A percentile compares a stretch with the other conserved stretches of the same genome.
Evolutionary conservation across 2,113 vertebrate species (phyloP).

Genomic region (Seriola dumerili): DNA sequence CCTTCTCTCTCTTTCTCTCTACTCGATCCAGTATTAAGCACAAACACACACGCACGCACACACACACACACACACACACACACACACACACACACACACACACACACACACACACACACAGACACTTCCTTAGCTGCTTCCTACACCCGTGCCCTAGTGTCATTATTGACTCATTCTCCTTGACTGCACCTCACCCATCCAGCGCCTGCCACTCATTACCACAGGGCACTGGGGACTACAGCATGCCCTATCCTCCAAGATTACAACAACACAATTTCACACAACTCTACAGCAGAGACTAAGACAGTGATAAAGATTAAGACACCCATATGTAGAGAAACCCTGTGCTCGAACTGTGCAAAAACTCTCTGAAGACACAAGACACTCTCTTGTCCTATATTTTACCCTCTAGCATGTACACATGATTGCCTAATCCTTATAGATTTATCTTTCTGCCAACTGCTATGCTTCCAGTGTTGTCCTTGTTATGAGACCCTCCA

Average conservation of each 20-base stretch:
- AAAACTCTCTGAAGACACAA: constrained; percentile 12
- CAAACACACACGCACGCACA: constrained; percentile 42
- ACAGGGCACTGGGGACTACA: constrained; percentile 65
- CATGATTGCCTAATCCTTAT: constrained; percentile 52
- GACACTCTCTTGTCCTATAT: background rate
- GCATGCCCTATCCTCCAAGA: constrained; percentile 45
- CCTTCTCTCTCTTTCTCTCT: constrained; percentile 50
- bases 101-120: constrained; percentile 46
- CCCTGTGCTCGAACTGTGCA: background rate
- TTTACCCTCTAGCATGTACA: constrained; percentile 35
- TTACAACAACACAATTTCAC: constrained; percentile 52
- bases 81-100: constrained; percentile 48
- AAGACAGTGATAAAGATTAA: background rate
- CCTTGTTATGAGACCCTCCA: constrained; percentile 51
- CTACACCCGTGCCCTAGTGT: constrained; percentile 67
- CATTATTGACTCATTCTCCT: constrained; percentile 80
- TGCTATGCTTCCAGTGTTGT: constrained; percentile 49
- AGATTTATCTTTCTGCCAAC: constrained; percentile 53
- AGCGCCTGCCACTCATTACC: constrained; percentile 78
- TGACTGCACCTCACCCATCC: constrained; percentile 78
- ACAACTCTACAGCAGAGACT: constrained; percentile 31
- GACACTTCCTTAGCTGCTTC: constrained; percentile 68
- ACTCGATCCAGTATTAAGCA: constrained; percentile 32
- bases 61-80: constrained; percentile 52
- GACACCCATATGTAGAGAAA: constrained; percentile 19